These are phyloP conservation scores for Cromileptes altivelis DNA, from an alignment of 2,113 vertebrate genomes.

Conservation along the genomic window DNA sequence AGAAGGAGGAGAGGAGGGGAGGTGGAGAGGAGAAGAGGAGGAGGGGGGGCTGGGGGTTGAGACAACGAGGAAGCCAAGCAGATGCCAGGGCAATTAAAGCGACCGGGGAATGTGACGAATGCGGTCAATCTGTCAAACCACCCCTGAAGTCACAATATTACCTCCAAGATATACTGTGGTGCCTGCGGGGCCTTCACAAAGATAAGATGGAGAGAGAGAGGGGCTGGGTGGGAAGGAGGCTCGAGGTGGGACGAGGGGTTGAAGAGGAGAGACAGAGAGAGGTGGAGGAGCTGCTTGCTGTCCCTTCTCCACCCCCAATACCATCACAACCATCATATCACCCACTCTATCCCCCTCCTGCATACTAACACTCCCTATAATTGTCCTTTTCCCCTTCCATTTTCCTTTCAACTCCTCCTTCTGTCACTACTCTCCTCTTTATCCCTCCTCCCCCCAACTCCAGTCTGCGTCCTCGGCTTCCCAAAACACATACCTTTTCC, in stretches of 20 bases:
- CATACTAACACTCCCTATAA: conserved; percentile 69
- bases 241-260: conserved; percentile 11
- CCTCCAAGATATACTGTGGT: conserved; percentile 84
- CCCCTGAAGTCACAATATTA: conserved; percentile 83
- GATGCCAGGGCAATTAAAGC: conserved; percentile 87
- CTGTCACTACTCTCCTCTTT: conserved; percentile 29
- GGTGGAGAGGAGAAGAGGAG: not conserved
- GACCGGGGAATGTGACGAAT: conserved; percentile 86
- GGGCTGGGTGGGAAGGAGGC: conserved; percentile 17
- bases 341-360: conserved; percentile 51
- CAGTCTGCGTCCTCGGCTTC: not conserved
- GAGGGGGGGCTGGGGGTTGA: conserved; percentile 34
- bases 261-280: not conserved
- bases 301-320: conserved; percentile 42
- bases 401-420: conserved; percentile 61
- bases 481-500: conserved; percentile 42
- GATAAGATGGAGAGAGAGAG: conserved; percentile 71
- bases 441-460: not conserved
- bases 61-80: conserved; percentile 84
- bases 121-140: conserved; percentile 86
- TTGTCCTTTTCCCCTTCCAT: conserved; percentile 71
- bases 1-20: conserved; percentile 32
- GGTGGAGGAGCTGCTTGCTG: conserved; percentile 22
- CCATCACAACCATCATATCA: conserved; percentile 47
- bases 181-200: conserved; percentile 73